Evolutionary conservation across 2,888 invertebrate species (phyloP).

Genomic region (Temnothorax rugatulus): DNA sequence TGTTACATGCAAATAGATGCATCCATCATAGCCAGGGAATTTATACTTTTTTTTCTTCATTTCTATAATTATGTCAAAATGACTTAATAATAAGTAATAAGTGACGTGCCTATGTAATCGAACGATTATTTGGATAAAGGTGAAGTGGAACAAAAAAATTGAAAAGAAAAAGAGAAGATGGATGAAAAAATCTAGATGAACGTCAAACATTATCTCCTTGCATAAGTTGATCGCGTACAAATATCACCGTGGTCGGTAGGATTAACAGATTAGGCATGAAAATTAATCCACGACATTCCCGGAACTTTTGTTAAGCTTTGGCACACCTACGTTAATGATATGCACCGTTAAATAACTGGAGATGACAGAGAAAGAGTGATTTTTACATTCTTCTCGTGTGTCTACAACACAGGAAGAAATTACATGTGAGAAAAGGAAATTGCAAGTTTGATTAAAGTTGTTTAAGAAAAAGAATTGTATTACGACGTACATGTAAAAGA

Average conservation of each 20-base stretch:
- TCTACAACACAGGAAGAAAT: background rate
- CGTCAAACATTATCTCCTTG: background rate
- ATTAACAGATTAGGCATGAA: conserved; percentile 15
- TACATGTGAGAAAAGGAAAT: background rate
- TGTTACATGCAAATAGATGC: background rate
- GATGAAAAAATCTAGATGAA: background rate
- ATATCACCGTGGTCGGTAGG: background rate
- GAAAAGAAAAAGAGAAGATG: background rate
- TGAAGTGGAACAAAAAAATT: background rate
- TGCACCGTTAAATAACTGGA: background rate
- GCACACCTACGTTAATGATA: background rate
- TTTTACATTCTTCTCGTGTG: background rate
- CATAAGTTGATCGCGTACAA: background rate
- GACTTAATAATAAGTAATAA: conserved; percentile 14
- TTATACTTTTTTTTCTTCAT: background rate
- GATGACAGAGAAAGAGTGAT: background rate
- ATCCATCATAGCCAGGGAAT: background rate
- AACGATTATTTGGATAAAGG: background rate
- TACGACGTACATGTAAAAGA: background rate
- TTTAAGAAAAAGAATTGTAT: background rate
- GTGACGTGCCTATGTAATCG: background rate
- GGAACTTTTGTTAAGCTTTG: conserved; percentile 1
- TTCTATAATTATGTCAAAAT: conserved; percentile 5
- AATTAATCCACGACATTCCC: background rate
- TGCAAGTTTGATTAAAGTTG: background rate